Base-by-base conservation (phyloP, 1,140 invertebrate genomes). In the Rhagoletis zephyria region DNA sequence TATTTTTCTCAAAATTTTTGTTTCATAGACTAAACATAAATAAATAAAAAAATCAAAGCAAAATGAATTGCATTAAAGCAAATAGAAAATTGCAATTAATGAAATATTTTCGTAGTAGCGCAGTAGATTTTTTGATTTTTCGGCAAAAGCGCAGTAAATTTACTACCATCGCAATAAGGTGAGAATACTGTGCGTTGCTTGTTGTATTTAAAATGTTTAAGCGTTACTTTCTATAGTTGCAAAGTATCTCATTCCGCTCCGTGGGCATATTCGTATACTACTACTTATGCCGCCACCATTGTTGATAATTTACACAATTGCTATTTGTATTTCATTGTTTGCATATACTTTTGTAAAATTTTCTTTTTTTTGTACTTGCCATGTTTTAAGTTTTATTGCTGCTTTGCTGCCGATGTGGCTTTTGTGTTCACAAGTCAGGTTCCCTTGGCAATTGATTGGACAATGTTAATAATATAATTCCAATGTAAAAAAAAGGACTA, bases 361-460 rank as follows among this genome's bases (percentile, higher is more conserved):
- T 16, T 56, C 14, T 81, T 81, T 81, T 67, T 67, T 56, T 4
- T 16, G 63, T 64, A 12, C 64, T 40, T 81, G 74, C 56, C n/a
- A 51, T 56, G 10, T 81, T 81, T 16, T 30, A 81, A 81, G 19
- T 81, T 81, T 56, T 81, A 81, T 81, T 81, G 74, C 74, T 4
- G 16, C 30, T 56, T 56, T 81, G n/a, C 48, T 19, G 74, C 16
- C 9, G 19, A 16, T 59, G 16, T 81, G 74, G 67, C 74, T 30
- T 81, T 81, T 81, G 74, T 81, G 74, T 81, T 81, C 10, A 16
- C 48, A 5, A 81, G 14, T 81, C 48, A 51, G 74, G 51, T 14
- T 81, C 74, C 74, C 74, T 48, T 56, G 48, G 48, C 74, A n/a
- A 56, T 81, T 81, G 74, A 81, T 81, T 81, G n/a, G 9, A 81